These are phyloP conservation scores for Liposcelis brunnea DNA, from an alignment of 2,888 invertebrate genomes.

Conservation along the genomic window DNA sequence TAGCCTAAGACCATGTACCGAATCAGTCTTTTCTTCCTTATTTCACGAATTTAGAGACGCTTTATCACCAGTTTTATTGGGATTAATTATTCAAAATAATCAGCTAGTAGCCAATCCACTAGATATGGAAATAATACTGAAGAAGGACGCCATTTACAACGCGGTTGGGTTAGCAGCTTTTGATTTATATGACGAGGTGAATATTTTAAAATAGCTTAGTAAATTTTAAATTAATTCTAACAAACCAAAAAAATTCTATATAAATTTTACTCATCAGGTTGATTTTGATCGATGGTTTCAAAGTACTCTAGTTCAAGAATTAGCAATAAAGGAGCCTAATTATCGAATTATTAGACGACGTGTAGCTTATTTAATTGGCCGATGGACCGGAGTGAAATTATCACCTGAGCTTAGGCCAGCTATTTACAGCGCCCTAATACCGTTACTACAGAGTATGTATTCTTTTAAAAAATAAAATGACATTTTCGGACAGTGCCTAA, in stretches of 20 bases:
- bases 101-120: conserved; percentile 46
- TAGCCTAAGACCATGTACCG: conserved; percentile 74
- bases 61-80: conserved; percentile 54
- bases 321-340: conserved; percentile 64
- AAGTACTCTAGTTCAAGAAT: conserved; percentile 60
- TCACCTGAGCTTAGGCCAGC: conserved; percentile 59
- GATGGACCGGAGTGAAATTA: conserved; percentile 57
- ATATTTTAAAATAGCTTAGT: too few relatives aligned
- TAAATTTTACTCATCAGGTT: conserved; percentile 33
- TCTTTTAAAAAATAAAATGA: neutral
- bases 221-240: too few relatives aligned
- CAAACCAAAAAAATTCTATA: neutral
- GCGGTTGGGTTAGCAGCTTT: conserved; percentile 78
- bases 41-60: conserved; percentile 61
- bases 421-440: conserved; percentile 60
- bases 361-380: conserved; percentile 68
- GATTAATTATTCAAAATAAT: conserved; percentile 45
- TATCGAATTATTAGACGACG: conserved; percentile 69
- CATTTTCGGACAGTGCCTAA: too few relatives aligned
- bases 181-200: conserved; percentile 75
- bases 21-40: conserved; percentile 65
- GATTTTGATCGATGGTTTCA: conserved; percentile 89
- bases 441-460: conserved; percentile 37
- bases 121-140: conserved; percentile 60
- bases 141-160: conserved; percentile 87